Evolutionary conservation across 2,888 invertebrate species (phyloP), one percentile per base, ranked within the genome.

Genomic region (Eurytoma adleriae): DNA sequence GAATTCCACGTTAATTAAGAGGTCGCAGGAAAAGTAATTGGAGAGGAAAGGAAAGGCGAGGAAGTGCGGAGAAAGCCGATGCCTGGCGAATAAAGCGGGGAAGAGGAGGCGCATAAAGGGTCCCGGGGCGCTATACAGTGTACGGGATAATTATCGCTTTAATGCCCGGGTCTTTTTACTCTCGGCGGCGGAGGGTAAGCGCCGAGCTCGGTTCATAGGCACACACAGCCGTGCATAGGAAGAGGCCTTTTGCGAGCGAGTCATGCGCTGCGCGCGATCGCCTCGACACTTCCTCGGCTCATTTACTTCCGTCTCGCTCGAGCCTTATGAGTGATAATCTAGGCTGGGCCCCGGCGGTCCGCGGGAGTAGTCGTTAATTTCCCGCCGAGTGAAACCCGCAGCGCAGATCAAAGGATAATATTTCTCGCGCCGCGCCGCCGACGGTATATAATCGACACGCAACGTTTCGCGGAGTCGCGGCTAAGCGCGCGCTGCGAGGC

Each of bases 371-470:
- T 67, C 75, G 75, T 75, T 75, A 75, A 75, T 75, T 75, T 75
- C 67, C 59, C 50, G 59, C 56, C 73, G 66, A 24, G 64, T 5
- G 50, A 67, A 62, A 59, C 70, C 48, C 59, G 59, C 59, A 27
- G 70, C 59, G 59, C 61, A 14, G 66, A 66, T 66, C 64, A 20
- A 56, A 66, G 64, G 73, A 75, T 75, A 67, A 75, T 75, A 75
- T 64, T 75, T 75, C 67, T 66, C 74, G 24, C 48, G 57, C 40
- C 40, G 40, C 40, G 12, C 12, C 5, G 13, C 66, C 57, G 57
- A 74, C 64, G n/a, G 57, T 59, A 67, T 57, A 75, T 57, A 75
- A 75, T 75, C 74, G 67, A 67, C 67, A 75, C 73, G 73, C 73
- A 73, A 73, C 66, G 56, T 27, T 54, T 64, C 64, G 14, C 59